Conservation (phyloP, 2,113 vertebrate genomes). For the Solea senegalensis region DNA sequence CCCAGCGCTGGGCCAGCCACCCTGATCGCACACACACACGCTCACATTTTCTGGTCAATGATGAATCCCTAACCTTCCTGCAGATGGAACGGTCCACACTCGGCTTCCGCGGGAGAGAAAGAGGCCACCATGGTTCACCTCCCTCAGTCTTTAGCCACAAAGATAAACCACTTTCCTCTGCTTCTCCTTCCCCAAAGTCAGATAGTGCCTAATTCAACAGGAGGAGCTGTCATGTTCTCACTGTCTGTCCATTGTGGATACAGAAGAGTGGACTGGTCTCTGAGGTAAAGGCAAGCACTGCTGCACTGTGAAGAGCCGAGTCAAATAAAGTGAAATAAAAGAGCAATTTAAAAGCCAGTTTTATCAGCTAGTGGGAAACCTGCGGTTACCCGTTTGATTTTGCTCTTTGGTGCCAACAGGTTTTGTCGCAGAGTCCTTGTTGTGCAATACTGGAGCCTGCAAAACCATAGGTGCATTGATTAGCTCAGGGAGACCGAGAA, state of each 20-base stretch:
- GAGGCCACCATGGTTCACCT: conserved; percentile 60
- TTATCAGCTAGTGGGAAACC: conserved; percentile 23
- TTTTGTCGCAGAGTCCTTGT: conserved; percentile 14
- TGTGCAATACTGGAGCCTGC: conserved; percentile 45
- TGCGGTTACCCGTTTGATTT: conserved; percentile 31
- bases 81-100: conserved; percentile 42
- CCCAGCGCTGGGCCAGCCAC: conserved; percentile 68
- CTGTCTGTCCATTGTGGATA: conserved; percentile 34
- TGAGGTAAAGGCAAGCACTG: not conserved
- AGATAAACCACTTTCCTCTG: conserved; percentile 50
- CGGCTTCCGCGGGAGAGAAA: conserved; percentile 51
- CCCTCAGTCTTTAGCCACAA: conserved; percentile 59
- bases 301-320: conserved; percentile 1
- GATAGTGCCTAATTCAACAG: conserved; percentile 42
- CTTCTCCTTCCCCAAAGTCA: conserved; percentile 49
- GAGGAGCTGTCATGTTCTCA: conserved; percentile 53
- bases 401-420: conserved; percentile 9
- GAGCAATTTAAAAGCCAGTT: conserved; percentile 9
- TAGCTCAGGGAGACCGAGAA: conserved; percentile 46
- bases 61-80: conserved; percentile 62
- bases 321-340: conserved; percentile 5
- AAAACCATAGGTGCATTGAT: conserved; percentile 53
- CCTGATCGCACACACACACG: conserved; percentile 51
- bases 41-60: conserved; percentile 73
- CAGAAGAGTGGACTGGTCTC: conserved; percentile 24